Percentiles rank a stretch among this genome's conserved stretches.
Conservation (phyloP, 2,113 vertebrate species). For the Lucifuga dentata region DNA sequence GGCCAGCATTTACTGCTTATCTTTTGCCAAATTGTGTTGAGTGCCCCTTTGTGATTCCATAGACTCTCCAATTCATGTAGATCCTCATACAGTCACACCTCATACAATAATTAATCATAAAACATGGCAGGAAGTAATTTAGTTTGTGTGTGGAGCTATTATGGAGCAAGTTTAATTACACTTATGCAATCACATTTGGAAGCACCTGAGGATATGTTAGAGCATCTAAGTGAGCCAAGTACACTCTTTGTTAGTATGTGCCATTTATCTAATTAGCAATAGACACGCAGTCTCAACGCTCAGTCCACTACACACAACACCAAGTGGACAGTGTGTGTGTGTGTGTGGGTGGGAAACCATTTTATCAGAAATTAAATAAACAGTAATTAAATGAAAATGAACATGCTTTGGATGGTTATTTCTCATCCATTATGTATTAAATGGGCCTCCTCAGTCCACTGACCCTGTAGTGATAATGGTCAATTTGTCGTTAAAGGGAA, state of each 20-base stretch:
- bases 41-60: constrained; percentile 91
- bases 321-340: constrained; percentile 17
- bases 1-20: constrained; percentile 85
- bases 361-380: constrained; percentile 75
- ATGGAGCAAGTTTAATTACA: constrained; percentile 93
- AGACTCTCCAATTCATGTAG: constrained; percentile 89
- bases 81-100: constrained; percentile 90
- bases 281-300: constrained; percentile 54
- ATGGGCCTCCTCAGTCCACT: constrained; percentile 63
- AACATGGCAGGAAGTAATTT: constrained; percentile 96
- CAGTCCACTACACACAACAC: too few species aligned
- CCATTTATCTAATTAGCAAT: constrained; percentile 91
- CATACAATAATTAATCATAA: constrained; percentile 96
- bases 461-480: constrained; percentile 78
- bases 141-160: constrained; percentile 81
- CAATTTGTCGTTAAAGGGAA: constrained; percentile 53
- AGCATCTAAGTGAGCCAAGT: constrained; percentile 90
- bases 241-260: constrained; percentile 90
- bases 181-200: constrained; percentile 91
- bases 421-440: constrained; percentile 72
- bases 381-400: constrained; percentile 76
- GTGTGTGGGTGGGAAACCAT: constrained; percentile 55
- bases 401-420: constrained; percentile 76
- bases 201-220: constrained; percentile 93
- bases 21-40: constrained; percentile 91